These are phyloP conservation scores for Anniella stebbinsi DNA, from an alignment of 2,797 vertebrate genomes.

Conservation along the genomic window DNA sequence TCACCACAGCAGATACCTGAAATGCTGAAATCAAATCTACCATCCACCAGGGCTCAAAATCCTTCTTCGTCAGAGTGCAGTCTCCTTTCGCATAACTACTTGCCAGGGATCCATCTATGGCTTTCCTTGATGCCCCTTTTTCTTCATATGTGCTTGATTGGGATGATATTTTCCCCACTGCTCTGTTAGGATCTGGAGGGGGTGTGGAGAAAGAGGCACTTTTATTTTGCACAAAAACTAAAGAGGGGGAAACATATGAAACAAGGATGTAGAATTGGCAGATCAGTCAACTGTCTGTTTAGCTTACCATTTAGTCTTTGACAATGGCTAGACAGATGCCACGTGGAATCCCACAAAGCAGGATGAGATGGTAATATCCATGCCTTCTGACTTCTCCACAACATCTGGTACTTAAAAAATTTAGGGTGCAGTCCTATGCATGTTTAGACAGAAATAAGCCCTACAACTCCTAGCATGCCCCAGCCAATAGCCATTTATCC, in stretches of 20 bases:
- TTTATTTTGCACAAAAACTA: not conserved
- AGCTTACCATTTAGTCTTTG: not conserved
- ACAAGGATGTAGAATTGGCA: too few relatives aligned
- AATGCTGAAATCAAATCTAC: slow-evolving; percentile 50
- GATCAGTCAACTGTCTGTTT: not conserved
- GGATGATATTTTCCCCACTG: slow-evolving; percentile 32
- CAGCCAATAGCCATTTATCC: not conserved
- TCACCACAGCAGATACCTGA: slow-evolving; percentile 50
- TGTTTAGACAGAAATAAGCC: too few relatives aligned
- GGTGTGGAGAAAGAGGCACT: not conserved
- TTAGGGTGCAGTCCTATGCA: too few relatives aligned
- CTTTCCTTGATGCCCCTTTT: slow-evolving; percentile 25
- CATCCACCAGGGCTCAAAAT: slow-evolving; percentile 49
- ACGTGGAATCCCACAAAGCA: not conserved
- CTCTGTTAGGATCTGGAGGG: slow-evolving; percentile 29
- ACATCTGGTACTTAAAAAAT: not conserved
- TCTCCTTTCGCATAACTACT: slow-evolving; percentile 33
- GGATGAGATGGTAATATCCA: not conserved
- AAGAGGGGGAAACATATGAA: not conserved
- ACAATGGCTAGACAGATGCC: not conserved
- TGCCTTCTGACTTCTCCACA: not conserved
- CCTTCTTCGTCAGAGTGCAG: slow-evolving; percentile 43
- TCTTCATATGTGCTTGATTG: slow-evolving; percentile 43
- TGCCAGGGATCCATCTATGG: slow-evolving; percentile 36
- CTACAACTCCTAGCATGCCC: too few relatives aligned